Evolutionary conservation across 2,797 vertebrate genomes (phyloP).

Genomic region (Alfaro cultratus): DNA sequence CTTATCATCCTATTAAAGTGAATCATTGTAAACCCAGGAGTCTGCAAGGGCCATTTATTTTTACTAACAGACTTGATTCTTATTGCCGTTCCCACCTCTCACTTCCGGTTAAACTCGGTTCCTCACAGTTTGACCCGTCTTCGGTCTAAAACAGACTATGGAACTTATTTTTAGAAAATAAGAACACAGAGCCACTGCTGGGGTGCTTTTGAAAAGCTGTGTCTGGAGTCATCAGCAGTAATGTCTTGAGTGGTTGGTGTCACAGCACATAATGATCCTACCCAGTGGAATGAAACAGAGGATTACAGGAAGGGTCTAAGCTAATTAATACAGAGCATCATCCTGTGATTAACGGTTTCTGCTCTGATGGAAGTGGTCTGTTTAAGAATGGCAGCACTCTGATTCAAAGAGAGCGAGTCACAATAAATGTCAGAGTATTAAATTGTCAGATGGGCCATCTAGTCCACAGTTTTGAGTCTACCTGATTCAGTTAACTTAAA

Average conservation of each 20-base stretch:
- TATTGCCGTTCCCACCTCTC: background rate
- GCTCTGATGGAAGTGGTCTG: background rate
- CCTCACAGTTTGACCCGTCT: background rate
- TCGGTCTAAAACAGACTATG: background rate
- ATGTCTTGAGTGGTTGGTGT: background rate
- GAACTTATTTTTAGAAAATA: background rate
- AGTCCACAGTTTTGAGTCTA: background rate
- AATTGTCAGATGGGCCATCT: background rate
- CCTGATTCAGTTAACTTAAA: background rate
- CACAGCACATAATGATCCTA: background rate
- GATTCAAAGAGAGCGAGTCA: background rate
- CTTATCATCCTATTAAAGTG: background rate
- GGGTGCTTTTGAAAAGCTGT: background rate
- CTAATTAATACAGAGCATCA: slow-evolving; percentile 4
- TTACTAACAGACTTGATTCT: background rate
- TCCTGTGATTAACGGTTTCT: background rate
- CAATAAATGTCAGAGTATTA: background rate
- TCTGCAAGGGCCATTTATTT: background rate
- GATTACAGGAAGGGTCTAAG: slow-evolving; percentile 1
- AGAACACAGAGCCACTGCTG: background rate
- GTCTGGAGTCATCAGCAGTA: background rate
- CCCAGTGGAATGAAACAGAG: background rate
- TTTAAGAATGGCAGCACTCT: background rate
- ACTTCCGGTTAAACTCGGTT: background rate
- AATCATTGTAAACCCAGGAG: background rate